Percentiles rank a stretch among this genome's conserved stretches.
phyloP scores from a whole-genome alignment of 2,888 invertebrate species.

The Miltochrista miniata region DNA sequence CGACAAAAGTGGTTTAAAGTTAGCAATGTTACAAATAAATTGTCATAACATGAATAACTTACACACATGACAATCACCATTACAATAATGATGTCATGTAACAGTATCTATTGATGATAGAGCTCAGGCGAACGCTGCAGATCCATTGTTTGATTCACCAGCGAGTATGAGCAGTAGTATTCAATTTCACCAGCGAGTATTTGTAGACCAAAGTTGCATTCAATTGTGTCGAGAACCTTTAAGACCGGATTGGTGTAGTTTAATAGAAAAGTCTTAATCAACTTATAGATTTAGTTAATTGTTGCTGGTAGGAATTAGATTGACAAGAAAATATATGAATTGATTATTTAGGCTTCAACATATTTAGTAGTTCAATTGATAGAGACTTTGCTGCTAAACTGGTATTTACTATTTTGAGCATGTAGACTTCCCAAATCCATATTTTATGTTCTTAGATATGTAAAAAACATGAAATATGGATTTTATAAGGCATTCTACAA shows the following conservation, averaged over 20 bases:
- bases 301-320: background rate
- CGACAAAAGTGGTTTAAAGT: no score
- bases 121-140: conserved; percentile 37
- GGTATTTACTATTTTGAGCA: conserved; percentile 1
- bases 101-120: conserved; percentile 28
- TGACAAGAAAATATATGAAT: background rate
- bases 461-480: conserved; percentile 11
- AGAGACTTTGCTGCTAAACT: background rate
- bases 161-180: conserved; percentile 27
- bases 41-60: conserved; percentile 55
- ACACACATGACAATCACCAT: conserved; percentile 38
- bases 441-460: conserved; percentile 4
- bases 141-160: conserved; percentile 38
- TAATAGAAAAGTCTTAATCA: background rate
- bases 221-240: conserved; percentile 1
- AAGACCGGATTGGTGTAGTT: background rate
- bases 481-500: conserved; percentile 23
- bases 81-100: conserved; percentile 20
- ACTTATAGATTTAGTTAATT: background rate
- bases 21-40: conserved; percentile 24
- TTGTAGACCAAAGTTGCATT: conserved; percentile 32
- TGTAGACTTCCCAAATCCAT: conserved; percentile 9
- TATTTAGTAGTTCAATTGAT: background rate
- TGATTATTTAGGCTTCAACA: background rate
- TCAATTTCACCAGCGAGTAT: conserved; percentile 31